Evolutionary conservation across 2,888 invertebrate genomes (phyloP).

Genomic region (Odontomyia ornata): DNA sequence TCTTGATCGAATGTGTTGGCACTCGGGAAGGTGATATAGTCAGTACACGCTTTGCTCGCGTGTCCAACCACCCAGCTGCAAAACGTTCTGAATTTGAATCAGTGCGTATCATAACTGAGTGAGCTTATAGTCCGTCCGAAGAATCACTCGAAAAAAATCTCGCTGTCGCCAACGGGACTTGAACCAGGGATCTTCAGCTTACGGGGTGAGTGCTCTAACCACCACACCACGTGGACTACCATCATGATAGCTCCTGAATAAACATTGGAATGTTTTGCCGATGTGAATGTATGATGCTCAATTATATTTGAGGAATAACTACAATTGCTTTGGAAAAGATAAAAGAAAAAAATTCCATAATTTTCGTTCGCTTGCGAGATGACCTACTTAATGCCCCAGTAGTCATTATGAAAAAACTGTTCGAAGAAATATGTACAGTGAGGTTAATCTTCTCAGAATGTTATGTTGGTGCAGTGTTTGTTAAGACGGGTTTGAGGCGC

Average conservation of each 20-base stretch:
- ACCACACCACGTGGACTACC: too few relatives aligned
- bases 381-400: conserved; percentile 17
- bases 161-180: too few relatives aligned
- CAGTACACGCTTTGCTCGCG: too few relatives aligned
- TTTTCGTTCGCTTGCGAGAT: conserved; percentile 16
- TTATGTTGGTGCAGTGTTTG: neutral
- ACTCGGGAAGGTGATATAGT: too few relatives aligned
- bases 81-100: too few relatives aligned
- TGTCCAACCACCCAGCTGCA: too few relatives aligned
- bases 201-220: too few relatives aligned
- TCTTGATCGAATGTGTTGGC: too few relatives aligned
- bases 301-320: neutral
- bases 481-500: neutral
- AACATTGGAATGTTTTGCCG: neutral
- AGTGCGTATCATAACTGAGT: too few relatives aligned
- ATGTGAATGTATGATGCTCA: conserved; percentile 3
- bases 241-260: neutral
- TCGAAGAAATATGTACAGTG: conserved; percentile 8
- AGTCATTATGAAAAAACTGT: conserved; percentile 22
- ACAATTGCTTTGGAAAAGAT: neutral
- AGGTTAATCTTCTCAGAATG: neutral
- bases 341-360: conserved; percentile 25
- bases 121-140: too few relatives aligned
- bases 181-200: too few relatives aligned
- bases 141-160: too few relatives aligned